phyloP scores from a whole-genome alignment of 2,888 invertebrate species.

The Exephanes ischioxanthus region DNA sequence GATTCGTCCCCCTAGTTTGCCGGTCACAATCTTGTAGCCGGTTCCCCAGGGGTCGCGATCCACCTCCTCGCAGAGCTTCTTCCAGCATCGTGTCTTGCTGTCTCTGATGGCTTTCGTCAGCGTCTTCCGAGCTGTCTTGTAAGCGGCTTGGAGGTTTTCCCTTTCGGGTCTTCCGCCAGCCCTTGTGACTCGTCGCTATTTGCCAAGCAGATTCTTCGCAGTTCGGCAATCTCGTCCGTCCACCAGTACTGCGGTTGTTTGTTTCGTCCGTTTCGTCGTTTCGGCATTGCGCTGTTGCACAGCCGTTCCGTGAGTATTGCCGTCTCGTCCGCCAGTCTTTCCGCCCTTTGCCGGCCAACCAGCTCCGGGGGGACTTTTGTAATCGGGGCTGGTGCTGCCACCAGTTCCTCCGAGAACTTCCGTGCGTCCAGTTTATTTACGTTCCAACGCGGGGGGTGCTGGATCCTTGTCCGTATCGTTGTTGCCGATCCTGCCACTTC shows the following conservation, averaged over 20 bases:
- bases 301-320: conserved; percentile 33
- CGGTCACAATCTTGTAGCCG: conserved; percentile 70
- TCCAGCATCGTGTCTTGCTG: conserved; percentile 70
- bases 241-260: conserved; percentile 70
- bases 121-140: conserved; percentile 48
- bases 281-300: conserved; percentile 44
- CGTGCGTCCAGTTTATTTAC: conserved; percentile 39
- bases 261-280: not conserved
- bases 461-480: conserved; percentile 23
- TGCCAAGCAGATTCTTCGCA: conserved; percentile 60
- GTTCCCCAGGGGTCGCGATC: conserved; percentile 69
- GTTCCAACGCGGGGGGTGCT: conserved; percentile 47
- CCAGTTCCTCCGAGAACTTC: conserved; percentile 55
- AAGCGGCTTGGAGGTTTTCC: conserved; percentile 42
- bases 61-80: conserved; percentile 70
- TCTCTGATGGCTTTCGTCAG: conserved; percentile 56
- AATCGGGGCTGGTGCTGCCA: conserved; percentile 52
- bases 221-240: conserved; percentile 69
- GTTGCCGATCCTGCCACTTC: conserved; percentile 10
- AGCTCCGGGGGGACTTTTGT: conserved; percentile 47
- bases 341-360: conserved; percentile 57
- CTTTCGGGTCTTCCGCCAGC: conserved; percentile 44
- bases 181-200: conserved; percentile 54
- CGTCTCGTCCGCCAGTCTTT: conserved; percentile 57
- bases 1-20: conserved; percentile 48